Evolutionary conservation across 2,888 invertebrate genomes (phyloP).

Genomic region (Lasioglossum morio): DNA sequence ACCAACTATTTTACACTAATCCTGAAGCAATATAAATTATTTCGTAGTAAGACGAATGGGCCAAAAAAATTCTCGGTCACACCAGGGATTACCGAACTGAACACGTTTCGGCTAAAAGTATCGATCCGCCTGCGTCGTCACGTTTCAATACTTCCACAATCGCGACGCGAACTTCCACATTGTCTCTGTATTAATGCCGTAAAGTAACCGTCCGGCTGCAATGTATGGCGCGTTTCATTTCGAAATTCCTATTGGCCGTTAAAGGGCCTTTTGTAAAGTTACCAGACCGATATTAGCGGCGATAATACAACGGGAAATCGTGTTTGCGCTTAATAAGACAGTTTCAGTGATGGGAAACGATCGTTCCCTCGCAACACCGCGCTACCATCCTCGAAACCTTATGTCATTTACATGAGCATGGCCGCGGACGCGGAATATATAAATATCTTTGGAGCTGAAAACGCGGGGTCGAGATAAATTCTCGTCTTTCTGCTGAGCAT

Average conservation of each 20-base stretch:
- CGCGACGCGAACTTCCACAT: not conserved
- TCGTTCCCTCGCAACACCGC: not conserved
- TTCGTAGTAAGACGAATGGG: not conserved
- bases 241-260: constrained; percentile 16
- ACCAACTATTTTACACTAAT: too few species aligned
- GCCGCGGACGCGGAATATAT: constrained; percentile 17
- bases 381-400: not conserved
- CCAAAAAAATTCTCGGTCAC: not conserved
- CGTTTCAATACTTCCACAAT: constrained; percentile 3
- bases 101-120: not conserved
- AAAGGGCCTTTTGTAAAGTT: not conserved
- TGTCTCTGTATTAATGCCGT: not conserved
- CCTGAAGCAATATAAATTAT: not conserved
- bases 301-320: constrained; percentile 8
- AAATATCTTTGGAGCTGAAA: constrained; percentile 30
- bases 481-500: not conserved
- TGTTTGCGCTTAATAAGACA: constrained; percentile 1
- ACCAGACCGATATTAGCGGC: not conserved
- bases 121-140: not conserved
- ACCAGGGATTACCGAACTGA: not conserved
- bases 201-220: not conserved
- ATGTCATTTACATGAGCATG: constrained; percentile 41
- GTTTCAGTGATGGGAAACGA: not conserved
- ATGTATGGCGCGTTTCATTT: not conserved
- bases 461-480: not conserved